These are phyloP conservation scores for Helogale parvula DNA, from an alignment of 2,113 vertebrate species.

Conservation along the genomic window DNA sequence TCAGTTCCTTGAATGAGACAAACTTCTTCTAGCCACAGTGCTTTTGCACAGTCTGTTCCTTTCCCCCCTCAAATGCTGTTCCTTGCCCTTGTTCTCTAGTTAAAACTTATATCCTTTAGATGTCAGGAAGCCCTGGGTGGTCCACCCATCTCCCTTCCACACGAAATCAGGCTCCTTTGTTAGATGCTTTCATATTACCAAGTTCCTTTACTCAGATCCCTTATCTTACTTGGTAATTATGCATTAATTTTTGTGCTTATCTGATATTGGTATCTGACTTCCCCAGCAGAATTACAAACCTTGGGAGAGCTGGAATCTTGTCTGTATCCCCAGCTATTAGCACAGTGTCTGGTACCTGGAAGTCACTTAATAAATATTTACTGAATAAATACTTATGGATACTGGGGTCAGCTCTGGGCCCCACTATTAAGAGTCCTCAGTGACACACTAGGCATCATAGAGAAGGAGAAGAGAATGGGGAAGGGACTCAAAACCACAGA, in stretches of 20 bases:
- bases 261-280: constrained; percentile 49
- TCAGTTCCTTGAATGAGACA: neutral
- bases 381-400: neutral
- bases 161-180: constrained; percentile 42
- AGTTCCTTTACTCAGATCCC: constrained; percentile 37
- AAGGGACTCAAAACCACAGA: neutral
- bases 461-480: neutral
- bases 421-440: neutral
- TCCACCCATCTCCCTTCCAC: neutral
- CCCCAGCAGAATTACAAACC: neutral
- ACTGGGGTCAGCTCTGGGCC: neutral
- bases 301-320: neutral
- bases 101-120: neutral
- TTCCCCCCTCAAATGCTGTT: neutral
- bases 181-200: constrained; percentile 23
- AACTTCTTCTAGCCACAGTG: neutral
- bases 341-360: neutral
- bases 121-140: neutral
- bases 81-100: neutral
- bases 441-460: neutral
- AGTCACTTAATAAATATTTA: constrained; percentile 40
- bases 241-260: constrained; percentile 49
- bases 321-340: neutral
- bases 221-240: constrained; percentile 54
- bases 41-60: constrained; percentile 38